A percentile compares a stretch with the other conserved stretches of the same genome.
Evolutionary conservation across 1,140 invertebrate genomes (phyloP).

Genomic region (Achatina immaculata): DNA sequence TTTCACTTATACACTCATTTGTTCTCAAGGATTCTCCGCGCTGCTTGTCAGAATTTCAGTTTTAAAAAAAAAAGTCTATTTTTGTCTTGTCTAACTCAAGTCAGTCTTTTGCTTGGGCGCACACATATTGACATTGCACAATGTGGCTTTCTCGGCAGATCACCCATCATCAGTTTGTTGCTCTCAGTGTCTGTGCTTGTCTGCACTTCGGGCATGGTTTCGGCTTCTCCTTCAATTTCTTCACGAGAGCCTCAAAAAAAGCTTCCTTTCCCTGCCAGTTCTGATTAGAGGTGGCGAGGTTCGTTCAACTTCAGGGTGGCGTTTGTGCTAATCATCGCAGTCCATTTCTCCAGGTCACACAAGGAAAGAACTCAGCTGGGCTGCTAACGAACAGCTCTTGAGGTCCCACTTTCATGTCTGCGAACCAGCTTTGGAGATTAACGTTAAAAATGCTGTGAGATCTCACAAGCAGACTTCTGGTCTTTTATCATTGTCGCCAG

Average conservation of each 20-base stretch:
- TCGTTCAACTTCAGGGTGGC: constrained; percentile 2
- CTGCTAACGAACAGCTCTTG: background rate
- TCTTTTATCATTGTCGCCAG: background rate
- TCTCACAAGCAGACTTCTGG: background rate
- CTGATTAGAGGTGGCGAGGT: background rate
- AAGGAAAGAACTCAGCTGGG: background rate
- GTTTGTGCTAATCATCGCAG: background rate
- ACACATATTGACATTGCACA: background rate
- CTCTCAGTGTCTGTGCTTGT: background rate
- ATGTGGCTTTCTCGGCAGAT: background rate
- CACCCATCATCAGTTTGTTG: background rate
- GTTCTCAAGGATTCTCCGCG: too few relatives aligned
- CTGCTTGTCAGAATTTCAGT: too few relatives aligned
- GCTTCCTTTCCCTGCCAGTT: background rate
- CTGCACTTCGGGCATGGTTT: background rate
- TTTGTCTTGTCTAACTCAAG: too few relatives aligned
- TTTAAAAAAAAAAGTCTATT: too few relatives aligned
- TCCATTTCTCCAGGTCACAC: background rate
- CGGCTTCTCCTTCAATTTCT: background rate
- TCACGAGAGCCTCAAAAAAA: background rate
- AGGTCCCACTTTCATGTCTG: background rate
- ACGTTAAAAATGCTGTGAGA: background rate
- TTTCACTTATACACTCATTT: background rate
- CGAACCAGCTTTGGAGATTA: background rate
- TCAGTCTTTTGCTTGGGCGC: background rate